Evolutionary conservation across 2,888 invertebrate species (phyloP), one percentile per base, ranked within the genome.

Genomic region (Drosophila yooni): DNA sequence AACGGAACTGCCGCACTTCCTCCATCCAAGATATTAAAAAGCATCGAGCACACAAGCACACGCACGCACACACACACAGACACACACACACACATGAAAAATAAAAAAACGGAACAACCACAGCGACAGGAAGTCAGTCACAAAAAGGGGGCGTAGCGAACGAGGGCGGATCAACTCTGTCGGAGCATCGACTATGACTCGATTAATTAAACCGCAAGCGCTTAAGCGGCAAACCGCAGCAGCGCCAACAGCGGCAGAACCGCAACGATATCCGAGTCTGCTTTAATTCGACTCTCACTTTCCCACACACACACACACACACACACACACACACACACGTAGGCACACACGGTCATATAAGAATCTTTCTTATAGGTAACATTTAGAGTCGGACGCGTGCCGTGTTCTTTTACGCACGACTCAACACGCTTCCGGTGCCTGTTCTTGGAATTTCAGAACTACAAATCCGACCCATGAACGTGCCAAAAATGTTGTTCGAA

Each of bases 201-300:
- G 85, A 89, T 89, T 89, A 86, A 86, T 86, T 86, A 86, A 86
- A 89, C 85, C 85, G 63, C 89, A 86, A 89, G 82, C 82, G 76
- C 74, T 86, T 89, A 82, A 89, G 79, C 87, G 85, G 82, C 82
- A 76, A 76, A 81, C 84, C 84, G 66, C 86, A 86, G 66, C 52
- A 58, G 64, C 61, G 59, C 48, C 38, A 38, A 51, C 36, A 50
- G 38, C 36, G 54, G 46, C 58, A 65, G 29, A 70, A 56, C 59
- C 48, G 36, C 60, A 59, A 21, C 71, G 51, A 58, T 65, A 81
- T 48, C 66, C 62, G 69, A 79, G 79, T 81, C 83, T 83, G 73
- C 82, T 83, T 85, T 87, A 87, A 85, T 81, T 88, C 80, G 86
- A 83, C 81, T 86, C 88, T 84, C 76, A 74, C 82, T 79, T 72